phyloP scores from a whole-genome alignment of 2,797 vertebrate species.

The Enteromius unitaeniatus region DNA sequence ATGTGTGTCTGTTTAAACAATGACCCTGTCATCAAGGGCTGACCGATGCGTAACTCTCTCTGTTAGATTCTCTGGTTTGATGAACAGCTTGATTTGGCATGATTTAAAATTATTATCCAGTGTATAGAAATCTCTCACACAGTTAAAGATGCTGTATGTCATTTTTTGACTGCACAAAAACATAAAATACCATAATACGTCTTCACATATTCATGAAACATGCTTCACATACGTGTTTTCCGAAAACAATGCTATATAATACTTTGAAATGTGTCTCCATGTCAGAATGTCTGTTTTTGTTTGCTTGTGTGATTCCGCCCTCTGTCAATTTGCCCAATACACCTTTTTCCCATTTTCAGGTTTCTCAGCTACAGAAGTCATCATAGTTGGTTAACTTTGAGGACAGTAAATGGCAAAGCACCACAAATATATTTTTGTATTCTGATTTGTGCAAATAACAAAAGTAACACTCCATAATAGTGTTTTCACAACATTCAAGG shows the following conservation, averaged over 20 bases:
- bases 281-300: not conserved
- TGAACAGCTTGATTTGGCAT: not conserved
- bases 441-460: no score
- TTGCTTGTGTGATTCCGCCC: not conserved
- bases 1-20: constrained; percentile 69
- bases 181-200: not conserved
- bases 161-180: not conserved
- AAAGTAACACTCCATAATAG: no score
- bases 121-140: not conserved
- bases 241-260: not conserved
- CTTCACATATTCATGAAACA: not conserved
- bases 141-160: not conserved
- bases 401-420: no score
- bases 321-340: not conserved
- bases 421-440: no score
- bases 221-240: not conserved
- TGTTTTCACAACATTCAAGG: no score
- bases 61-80: not conserved
- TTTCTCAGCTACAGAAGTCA: no score
- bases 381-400: no score
- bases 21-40: constrained; percentile 27
- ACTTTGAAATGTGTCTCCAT: not conserved
- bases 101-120: not conserved
- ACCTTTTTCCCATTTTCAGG: no score
- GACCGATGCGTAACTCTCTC: constrained; percentile 10